Percentiles rank a stretch among this genome's conserved stretches.
Conservation (phyloP, 2,888 invertebrate genomes). For the Callyntrura sp. region DNA sequence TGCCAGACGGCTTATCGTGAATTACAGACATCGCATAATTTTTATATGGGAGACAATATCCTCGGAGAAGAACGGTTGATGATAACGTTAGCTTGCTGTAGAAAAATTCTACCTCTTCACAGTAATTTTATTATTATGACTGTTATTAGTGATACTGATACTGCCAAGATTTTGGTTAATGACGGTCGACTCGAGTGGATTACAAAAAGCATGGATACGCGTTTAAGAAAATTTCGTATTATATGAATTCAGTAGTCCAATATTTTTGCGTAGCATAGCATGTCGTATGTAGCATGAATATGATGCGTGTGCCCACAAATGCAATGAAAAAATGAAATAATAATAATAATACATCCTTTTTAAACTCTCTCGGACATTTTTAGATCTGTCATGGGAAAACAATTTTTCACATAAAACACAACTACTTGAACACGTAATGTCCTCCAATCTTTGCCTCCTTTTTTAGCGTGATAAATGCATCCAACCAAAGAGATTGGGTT, state of each 20-base stretch:
- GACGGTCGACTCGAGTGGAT: neutral
- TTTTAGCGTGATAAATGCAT: constrained; percentile 14
- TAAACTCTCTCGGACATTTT: constrained; percentile 27
- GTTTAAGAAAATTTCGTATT: too few species aligned
- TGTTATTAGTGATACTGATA: neutral
- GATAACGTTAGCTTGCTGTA: too few species aligned
- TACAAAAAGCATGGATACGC: neutral
- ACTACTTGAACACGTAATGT: neutral
- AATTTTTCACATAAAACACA: constrained; percentile 55
- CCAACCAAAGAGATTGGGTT: constrained; percentile 2
- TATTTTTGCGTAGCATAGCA: too few species aligned
- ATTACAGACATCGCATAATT: neutral
- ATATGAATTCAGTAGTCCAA: neutral
- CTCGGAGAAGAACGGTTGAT: neutral
- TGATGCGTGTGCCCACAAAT: too few species aligned
- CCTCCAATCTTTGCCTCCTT: neutral
- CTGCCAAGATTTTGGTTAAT: neutral
- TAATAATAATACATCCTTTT: constrained; percentile 4
- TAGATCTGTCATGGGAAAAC: constrained; percentile 68
- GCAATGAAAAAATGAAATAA: constrained; percentile 30
- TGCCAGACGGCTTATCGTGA: constrained; percentile 43
- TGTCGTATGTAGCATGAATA: too few species aligned
- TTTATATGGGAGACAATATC: neutral
- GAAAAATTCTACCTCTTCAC: constrained; percentile 11
- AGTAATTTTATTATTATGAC: constrained; percentile 22